Evolutionary conservation across 2,113 vertebrate genomes (phyloP), one percentile per base, ranked within the genome.

Genomic region (Tachycineta bicolor): DNA sequence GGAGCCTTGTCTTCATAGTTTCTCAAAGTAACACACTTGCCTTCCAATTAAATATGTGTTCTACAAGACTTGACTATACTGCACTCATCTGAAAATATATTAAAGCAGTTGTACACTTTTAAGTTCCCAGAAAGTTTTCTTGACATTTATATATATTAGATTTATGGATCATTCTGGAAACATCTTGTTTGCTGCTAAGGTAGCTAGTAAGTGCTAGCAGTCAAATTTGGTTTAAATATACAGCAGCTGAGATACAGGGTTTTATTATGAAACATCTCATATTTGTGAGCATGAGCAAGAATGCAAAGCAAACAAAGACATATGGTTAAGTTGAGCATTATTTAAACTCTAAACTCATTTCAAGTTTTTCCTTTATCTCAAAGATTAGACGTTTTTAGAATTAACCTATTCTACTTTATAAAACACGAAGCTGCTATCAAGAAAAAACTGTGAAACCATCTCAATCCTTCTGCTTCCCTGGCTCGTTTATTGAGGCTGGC

Each of bases 401-500:
- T 65, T 76, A 84, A 67, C 47, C 9, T 76, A 17, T 73, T 73
- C 22, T 15, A 47, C 12, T 73, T 60, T 87, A 50, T 13, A 29
- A 65, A 86, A 43, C 29, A 73, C n/a, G 41, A 92, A 92, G 67
- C 34, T 58, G 5, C n/a, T 62, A 5, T 19, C 43, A 34, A 19
- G n/a, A 31, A 91, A 90, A 69, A 75, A n/a, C 9, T 23, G 5
- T 63, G 31, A 95, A 83, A 37, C 3, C 7, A 64, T 49, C 28
- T 71, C 33, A 64, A 73, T 24, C 6, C 13, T 79, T 65, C 14
- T 76, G 29, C 14, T 19, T 41, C 28, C 10, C 19, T 41, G 24
- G 14, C 12, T 84, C 0, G 1, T 2, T 50, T 75, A 68, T 0
- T 56, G 29, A 74, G 26, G 29, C 26, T 67, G 19, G 2, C 9